phyloP scores from a whole-genome alignment of 2,888 invertebrate species.

The Gandaritis pyraliata region DNA sequence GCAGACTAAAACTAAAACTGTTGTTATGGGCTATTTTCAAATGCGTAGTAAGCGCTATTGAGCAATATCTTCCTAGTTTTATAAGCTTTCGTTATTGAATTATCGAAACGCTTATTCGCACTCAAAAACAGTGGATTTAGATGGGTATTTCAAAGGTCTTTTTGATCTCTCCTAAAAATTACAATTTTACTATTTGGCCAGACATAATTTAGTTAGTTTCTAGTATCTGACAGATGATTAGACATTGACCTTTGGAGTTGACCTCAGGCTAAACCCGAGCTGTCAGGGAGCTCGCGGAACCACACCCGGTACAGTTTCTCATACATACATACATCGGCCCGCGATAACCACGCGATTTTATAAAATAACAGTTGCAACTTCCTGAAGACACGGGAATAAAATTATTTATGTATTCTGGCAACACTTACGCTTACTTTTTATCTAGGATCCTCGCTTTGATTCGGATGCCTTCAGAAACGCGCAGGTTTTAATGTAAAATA shows the following conservation, averaged over 20 bases:
- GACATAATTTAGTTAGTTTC: slow-evolving; percentile 18
- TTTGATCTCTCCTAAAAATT: slow-evolving; percentile 26
- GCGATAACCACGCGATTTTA: slow-evolving; percentile 54
- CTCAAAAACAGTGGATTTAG: slow-evolving; percentile 30
- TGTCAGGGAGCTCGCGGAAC: slow-evolving; percentile 28
- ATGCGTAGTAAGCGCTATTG: slow-evolving; percentile 32
- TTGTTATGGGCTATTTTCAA: slow-evolving; percentile 23
- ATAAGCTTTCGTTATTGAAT: slow-evolving; percentile 44
- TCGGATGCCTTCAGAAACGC: slow-evolving; percentile 43
- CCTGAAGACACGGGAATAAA: slow-evolving; percentile 48
- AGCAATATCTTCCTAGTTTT: slow-evolving; percentile 36
- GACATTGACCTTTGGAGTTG: slow-evolving; percentile 19
- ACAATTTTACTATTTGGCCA: slow-evolving; percentile 30
- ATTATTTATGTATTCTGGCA: slow-evolving; percentile 34
- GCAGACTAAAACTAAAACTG: slow-evolving; percentile 8
- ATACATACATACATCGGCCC: slow-evolving; percentile 57
- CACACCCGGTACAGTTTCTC: slow-evolving; percentile 39
- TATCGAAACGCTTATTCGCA: slow-evolving; percentile 50
- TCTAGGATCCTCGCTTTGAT: slow-evolving; percentile 25
- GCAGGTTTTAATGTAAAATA: slow-evolving; percentile 48
- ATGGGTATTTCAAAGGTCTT: slow-evolving; percentile 22
- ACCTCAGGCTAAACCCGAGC: slow-evolving; percentile 25
- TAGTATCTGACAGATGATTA: slow-evolving; percentile 20
- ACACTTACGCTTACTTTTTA: slow-evolving; percentile 20
- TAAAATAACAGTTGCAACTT: slow-evolving; percentile 39